These are phyloP conservation scores for Nesogale talazaci DNA, from an alignment of 2,113 vertebrate species.

Conservation along the genomic window DNA sequence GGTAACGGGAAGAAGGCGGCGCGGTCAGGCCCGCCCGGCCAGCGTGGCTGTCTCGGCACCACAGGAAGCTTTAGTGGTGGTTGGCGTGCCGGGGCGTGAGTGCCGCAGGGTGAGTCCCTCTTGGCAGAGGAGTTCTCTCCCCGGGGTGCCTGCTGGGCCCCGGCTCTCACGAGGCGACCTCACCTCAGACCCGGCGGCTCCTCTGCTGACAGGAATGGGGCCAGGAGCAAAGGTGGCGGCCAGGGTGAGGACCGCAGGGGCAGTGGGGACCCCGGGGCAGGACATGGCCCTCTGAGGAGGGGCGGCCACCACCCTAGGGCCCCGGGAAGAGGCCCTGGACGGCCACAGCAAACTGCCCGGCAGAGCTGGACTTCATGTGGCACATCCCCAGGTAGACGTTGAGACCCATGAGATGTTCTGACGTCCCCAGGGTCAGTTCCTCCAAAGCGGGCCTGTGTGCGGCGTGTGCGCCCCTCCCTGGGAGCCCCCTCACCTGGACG, in stretches of 20 bases:
- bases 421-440: too few relatives aligned
- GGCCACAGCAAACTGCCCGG: too few relatives aligned
- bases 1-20: background rate
- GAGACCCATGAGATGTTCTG: background rate
- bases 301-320: background rate
- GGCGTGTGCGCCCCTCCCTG: fast-evolving
- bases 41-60: background rate
- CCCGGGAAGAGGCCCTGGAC: background rate
- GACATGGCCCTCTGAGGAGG: background rate
- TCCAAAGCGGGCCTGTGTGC: too few relatives aligned
- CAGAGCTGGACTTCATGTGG: too few relatives aligned
- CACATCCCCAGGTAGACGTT: background rate
- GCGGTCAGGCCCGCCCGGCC: background rate
- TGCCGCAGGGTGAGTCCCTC: background rate
- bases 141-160: too few relatives aligned
- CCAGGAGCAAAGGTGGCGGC: background rate
- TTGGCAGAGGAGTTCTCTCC: too few relatives aligned
- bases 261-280: background rate
- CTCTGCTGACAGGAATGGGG: background rate
- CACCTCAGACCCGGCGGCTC: too few relatives aligned
- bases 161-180: too few relatives aligned
- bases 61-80: too few relatives aligned
- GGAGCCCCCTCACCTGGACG: constrained; percentile 84
- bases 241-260: background rate
- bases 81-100: too few relatives aligned